Base-by-base conservation (phyloP, 2,113 vertebrate genomes). In the Hippocampus comes region DNA sequence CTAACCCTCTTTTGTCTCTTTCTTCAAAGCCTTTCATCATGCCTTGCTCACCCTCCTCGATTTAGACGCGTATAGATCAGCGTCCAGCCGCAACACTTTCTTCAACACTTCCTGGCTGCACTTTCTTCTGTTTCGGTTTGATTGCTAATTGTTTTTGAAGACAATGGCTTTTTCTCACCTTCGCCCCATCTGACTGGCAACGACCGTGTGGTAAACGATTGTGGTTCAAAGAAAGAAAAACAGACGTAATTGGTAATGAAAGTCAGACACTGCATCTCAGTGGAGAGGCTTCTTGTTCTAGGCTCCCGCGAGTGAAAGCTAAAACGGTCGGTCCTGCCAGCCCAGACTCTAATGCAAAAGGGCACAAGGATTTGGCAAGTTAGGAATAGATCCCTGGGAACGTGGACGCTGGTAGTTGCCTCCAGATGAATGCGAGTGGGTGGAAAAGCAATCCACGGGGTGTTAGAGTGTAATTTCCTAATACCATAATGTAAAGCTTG, bases 221-320 rank as follows among this genome's bases (percentile, higher is more conserved):
- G 92, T 2, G 89, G 91, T 90, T 55, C 78, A 84, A 88, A 85
- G 89, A 90, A 92, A 89, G 89, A 91, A 93, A 92, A 93, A 92
- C 91, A 91, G 84, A 74, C 77, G 42, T 91, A 92, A 92, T 91
- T 92, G 90, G 89, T 93, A 93, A 93, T 93, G 90, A 91, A 87
- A 90, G 86, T 91, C 90, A 91, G 88, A 84, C 85, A 76, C 67
- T 65, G 82, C 77, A 74, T 79, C 63, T 72, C 71, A 67, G 72
- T 63, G 18, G 63, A 76, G 81, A 74, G 56, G 74, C 76, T 78
- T 67, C 63, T 74, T 74, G 71, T 67, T 27, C 67, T 79, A 72
- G 51, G 73, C 76, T 78, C n/a, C n/a, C 1, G 59, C 15, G 34
- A 8, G 59, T 10, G 17, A 34, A 61, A 30, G 15, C 57, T 65